Conservation (phyloP, 2,888 invertebrate genomes). For the Diadromus collaris region DNA sequence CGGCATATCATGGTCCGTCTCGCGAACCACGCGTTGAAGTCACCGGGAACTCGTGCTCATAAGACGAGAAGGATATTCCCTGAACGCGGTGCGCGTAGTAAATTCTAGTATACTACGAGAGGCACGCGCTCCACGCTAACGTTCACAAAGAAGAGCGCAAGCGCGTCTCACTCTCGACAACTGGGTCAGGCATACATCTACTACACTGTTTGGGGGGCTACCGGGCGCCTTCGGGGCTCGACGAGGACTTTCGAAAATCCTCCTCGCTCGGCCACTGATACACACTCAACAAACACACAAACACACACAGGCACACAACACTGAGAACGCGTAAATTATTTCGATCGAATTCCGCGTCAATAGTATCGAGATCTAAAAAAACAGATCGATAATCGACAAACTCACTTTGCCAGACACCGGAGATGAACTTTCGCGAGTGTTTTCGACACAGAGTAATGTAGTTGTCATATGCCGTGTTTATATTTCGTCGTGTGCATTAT, state of each 20-base stretch:
- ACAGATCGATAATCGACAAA: conserved; percentile 30
- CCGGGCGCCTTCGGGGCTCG: conserved; percentile 30
- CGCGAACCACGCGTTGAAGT: conserved; percentile 48
- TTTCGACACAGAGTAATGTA: conserved; percentile 27
- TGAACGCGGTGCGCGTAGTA: conserved; percentile 1
- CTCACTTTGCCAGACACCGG: conserved; percentile 11
- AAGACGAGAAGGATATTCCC: neutral
- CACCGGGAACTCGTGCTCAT: conserved; percentile 23
- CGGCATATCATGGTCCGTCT: conserved; percentile 28
- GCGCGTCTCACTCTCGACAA: conserved; percentile 11
- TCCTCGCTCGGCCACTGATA: conserved; percentile 18
- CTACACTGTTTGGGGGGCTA: conserved; percentile 45
- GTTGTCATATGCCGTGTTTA: conserved; percentile 7
- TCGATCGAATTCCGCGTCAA: neutral
- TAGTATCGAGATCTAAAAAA: neutral
- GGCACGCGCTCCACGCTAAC: conserved; percentile 26
- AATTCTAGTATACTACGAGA: neutral
- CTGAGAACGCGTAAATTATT: conserved; percentile 4
- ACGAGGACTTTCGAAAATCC: conserved; percentile 49
- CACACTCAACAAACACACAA: neutral
- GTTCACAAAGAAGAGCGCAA: conserved; percentile 17
- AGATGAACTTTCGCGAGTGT: neutral
- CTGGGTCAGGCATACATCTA: conserved; percentile 27
- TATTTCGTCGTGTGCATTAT: neutral
- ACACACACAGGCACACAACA: conserved; percentile 2